phyloP scores from a whole-genome alignment of 2,888 invertebrate species.

The Athalia cordata region DNA sequence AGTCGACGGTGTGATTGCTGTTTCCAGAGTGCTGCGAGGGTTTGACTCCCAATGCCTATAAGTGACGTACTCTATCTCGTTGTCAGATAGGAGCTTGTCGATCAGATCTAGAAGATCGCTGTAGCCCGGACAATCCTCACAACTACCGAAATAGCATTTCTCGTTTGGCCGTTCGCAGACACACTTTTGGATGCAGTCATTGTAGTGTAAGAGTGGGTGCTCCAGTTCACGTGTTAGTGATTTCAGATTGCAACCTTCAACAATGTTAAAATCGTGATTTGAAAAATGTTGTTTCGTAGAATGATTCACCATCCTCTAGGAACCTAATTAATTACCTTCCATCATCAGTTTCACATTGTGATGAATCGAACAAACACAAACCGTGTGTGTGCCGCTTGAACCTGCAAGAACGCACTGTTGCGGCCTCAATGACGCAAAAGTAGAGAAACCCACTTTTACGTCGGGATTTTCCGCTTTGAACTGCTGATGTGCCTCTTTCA shows the following conservation, averaged over 20 bases:
- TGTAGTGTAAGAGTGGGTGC: background rate
- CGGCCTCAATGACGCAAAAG: slow-evolving; percentile 28
- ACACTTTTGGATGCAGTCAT: background rate
- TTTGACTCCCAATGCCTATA: background rate
- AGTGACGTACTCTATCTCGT: slow-evolving; percentile 2
- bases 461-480: slow-evolving; percentile 3
- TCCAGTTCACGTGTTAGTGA: background rate
- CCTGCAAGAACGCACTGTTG: slow-evolving; percentile 24
- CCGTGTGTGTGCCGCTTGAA: slow-evolving; percentile 4
- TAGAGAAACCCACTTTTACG: slow-evolving; percentile 33
- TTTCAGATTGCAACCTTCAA: slow-evolving; percentile 14
- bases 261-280: background rate
- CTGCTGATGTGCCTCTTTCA: background rate
- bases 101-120: background rate
- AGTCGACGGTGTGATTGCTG: background rate
- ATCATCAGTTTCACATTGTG: slow-evolving; percentile 30
- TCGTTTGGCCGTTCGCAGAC: background rate
- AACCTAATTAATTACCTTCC: slow-evolving; percentile 1
- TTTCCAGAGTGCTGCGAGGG: slow-evolving; percentile 3
- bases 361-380: slow-evolving; percentile 29
- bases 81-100: background rate
- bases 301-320: background rate
- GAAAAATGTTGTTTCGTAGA: too few species aligned
- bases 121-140: background rate
- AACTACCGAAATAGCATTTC: background rate